Percentiles rank a stretch among this genome's conserved stretches.
Conservation (phyloP, 2,888 invertebrate genomes). For the Sturmia bella region DNA sequence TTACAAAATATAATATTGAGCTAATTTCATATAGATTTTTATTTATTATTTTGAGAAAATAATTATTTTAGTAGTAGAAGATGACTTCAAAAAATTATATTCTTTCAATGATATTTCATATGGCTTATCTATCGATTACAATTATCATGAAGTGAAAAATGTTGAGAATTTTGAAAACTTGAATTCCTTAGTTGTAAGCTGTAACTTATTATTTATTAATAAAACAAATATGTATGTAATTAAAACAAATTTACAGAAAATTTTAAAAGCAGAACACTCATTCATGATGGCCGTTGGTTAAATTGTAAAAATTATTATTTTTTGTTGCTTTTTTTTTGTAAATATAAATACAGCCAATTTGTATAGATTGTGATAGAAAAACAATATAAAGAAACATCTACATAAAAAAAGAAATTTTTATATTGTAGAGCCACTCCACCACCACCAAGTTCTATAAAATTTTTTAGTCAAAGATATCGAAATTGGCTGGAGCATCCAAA, state of each 20-base stretch:
- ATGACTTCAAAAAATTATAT: no score
- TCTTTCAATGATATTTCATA: no score
- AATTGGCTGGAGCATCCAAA: slow-evolving; percentile 93
- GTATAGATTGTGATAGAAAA: background rate
- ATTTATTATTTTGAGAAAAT: no score
- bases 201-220: background rate
- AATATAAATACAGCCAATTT: slow-evolving; percentile 8
- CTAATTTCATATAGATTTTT: no score
- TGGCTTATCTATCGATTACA: no score
- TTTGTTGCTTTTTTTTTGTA: slow-evolving; percentile 46
- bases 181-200: background rate
- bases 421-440: slow-evolving; percentile 15
- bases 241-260: slow-evolving; percentile 56
- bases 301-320: background rate
- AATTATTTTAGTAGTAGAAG: no score
- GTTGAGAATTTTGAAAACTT: no score
- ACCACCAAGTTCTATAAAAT: slow-evolving; percentile 21
- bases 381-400: no score
- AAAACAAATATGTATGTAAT: slow-evolving; percentile 3
- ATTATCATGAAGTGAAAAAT: no score
- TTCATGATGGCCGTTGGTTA: slow-evolving; percentile 8
- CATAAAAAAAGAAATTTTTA: background rate
- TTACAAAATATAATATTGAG: no score
- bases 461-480: slow-evolving; percentile 86
- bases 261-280: slow-evolving; percentile 15